These are phyloP conservation scores for Cyanoderma ruficeps DNA, from an alignment of 2,113 vertebrate species.

Conservation along the genomic window DNA sequence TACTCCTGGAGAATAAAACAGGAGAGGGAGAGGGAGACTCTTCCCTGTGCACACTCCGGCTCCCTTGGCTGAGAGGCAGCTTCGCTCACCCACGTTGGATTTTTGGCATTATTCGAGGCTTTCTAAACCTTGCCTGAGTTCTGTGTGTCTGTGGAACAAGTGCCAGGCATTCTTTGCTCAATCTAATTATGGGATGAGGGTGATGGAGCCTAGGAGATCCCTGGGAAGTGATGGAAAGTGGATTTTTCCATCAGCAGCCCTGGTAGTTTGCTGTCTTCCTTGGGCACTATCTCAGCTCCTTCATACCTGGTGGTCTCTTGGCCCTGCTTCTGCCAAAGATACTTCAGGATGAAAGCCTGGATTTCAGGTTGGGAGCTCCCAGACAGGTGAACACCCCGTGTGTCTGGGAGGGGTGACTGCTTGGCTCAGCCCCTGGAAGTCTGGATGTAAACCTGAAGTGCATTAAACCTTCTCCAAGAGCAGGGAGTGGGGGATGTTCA, in stretches of 20 bases:
- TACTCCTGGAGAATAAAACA: background rate
- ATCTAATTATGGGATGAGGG: background rate
- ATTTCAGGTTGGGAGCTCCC: background rate
- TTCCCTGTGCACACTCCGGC: fast-evolving
- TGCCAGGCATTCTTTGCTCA: background rate
- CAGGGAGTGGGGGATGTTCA: background rate
- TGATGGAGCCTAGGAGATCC: background rate
- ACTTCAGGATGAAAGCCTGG: background rate
- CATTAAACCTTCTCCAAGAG: background rate
- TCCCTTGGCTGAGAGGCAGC: background rate
- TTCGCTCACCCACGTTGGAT: background rate
- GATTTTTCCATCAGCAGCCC: background rate
- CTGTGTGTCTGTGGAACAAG: background rate
- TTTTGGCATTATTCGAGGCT: background rate
- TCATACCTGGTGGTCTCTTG: background rate
- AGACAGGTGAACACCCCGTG: background rate
- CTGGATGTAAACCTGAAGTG: background rate
- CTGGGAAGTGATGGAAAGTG: background rate
- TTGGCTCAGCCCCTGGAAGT: background rate
- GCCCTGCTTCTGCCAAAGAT: background rate
- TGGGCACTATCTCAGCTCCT: background rate
- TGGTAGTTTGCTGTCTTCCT: background rate
- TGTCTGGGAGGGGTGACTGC: background rate
- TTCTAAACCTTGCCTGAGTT: background rate
- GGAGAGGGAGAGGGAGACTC: background rate